Percentiles rank a stretch among this genome's conserved stretches.
These are phyloP conservation scores for Crax fasciolata DNA, from an alignment of 2,797 vertebrate genomes.

Conservation along the genomic window DNA sequence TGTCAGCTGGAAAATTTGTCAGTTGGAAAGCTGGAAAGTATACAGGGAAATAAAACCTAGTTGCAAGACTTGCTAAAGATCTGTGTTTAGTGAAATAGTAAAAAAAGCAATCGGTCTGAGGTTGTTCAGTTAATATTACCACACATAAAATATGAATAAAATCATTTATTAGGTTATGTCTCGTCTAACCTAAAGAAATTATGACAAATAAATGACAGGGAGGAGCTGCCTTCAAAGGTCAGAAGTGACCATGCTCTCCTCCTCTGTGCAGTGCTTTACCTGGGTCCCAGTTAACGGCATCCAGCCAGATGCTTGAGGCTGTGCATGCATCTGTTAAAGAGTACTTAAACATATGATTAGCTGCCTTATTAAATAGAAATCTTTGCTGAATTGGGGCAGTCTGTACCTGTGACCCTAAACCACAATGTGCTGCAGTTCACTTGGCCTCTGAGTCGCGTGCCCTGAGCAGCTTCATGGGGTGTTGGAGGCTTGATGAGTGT, in stretches of 20 bases:
- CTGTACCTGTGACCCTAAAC: neutral
- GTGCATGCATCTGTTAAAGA: neutral
- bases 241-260: neutral
- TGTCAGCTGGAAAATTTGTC: conserved; percentile 13
- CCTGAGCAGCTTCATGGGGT: neutral
- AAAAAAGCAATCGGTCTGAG: neutral
- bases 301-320: neutral
- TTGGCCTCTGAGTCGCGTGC: neutral
- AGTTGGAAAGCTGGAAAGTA: neutral
- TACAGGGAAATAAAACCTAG: neutral
- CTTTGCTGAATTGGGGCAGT: neutral
- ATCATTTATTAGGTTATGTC: neutral
- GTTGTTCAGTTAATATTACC: neutral
- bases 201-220: neutral
- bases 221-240: neutral
- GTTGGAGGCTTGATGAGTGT: neutral
- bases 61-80: neutral
- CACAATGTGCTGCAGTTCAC: neutral
- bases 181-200: neutral
- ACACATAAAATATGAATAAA: neutral
- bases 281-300: neutral
- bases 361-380: neutral
- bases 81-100: neutral
- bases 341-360: neutral
- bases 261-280: neutral